Percentiles rank a stretch among this genome's conserved stretches.
phyloP scores from a whole-genome alignment of 2,888 invertebrate genomes.

The Phyllotreta cruciferae region DNA sequence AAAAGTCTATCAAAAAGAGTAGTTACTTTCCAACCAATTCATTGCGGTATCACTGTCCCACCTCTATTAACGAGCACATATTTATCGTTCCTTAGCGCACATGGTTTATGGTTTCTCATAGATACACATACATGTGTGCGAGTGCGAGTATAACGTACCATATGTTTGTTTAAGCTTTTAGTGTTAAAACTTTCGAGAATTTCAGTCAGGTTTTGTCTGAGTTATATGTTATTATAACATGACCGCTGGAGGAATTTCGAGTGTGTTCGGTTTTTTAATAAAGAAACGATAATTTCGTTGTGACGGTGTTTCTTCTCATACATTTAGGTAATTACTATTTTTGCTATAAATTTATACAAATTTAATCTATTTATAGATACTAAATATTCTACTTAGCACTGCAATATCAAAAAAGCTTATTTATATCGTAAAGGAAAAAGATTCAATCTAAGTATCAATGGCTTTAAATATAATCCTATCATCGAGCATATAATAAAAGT shows the following conservation, averaged over 20 bases:
- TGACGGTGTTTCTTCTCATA: conserved; percentile 1
- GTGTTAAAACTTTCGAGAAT: conserved; percentile 19
- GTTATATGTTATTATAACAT: background rate
- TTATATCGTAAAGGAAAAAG: no score
- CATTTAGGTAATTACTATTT: background rate
- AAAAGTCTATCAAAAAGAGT: no score
- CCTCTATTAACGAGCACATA: conserved; percentile 16
- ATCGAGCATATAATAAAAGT: no score
- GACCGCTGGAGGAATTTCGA: conserved; percentile 14
- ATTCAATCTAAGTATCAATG: no score
- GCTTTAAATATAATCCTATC: no score
- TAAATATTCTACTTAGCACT: no score
- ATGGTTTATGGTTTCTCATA: conserved; percentile 35
- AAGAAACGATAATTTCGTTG: conserved; percentile 2
- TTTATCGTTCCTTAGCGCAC: conserved; percentile 30
- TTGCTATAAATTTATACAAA: background rate
- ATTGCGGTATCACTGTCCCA: background rate
- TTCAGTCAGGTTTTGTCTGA: conserved; percentile 17
- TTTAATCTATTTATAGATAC: no score
- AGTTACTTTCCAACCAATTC: no score
- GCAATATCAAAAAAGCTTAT: no score
- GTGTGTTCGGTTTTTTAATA: conserved; percentile 11
- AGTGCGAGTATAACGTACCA: conserved; percentile 20
- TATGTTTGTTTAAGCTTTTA: conserved; percentile 27
- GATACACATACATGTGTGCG: conserved; percentile 17